Evolutionary conservation across 2,113 vertebrate genomes (phyloP), one percentile per base, ranked within the genome.

Genomic region (Pomatostomus ruficeps): DNA sequence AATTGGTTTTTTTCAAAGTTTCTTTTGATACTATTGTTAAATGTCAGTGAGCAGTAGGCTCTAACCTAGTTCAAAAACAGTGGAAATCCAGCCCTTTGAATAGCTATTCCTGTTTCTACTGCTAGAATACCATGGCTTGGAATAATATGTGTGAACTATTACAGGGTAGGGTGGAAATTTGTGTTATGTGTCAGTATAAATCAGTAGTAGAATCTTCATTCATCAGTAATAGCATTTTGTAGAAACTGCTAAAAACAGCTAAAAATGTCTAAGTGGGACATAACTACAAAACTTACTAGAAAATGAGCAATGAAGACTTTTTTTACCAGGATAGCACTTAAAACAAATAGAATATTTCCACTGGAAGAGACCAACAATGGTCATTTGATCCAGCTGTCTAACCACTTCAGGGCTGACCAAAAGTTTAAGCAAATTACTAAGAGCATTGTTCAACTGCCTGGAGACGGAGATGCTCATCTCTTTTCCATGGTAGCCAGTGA

Each of bases 361-460:
- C 33, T 88, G 31, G 20, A 75, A n/a, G n/a, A 7, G 21, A n/a
- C 52, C 46, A 57, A 4, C 14, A 54, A 0, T 0, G 0, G 28
- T 51, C 11, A n/a, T 84, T 20, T 71, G 42, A 18, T 66, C 36
- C 31, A n/a, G 14, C 46, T 70, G 20, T 31, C 25, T 61, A 31
- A 63, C 17, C 8, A 11, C 6, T 48, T 77, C 17, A 15, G 8
- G 23, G 31, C 43, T 74, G 15, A 49, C 17, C 12, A 59, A 43
- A 83, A 86, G 8, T 31, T 58, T 29, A 62, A 89, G 33, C 12
- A 55, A 35, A 15, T 61, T 58, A 15, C 45, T 55, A 26, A 63
- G 14, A 43, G 10, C n/a, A 5, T 57, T 36, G 20, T 48, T 58
- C 11, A 66, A 15, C 25, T 63, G 33, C 43, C 38, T 63, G 48